phyloP scores from a whole-genome alignment of 1,140 invertebrate genomes.

The Pteromalus puparum region DNA sequence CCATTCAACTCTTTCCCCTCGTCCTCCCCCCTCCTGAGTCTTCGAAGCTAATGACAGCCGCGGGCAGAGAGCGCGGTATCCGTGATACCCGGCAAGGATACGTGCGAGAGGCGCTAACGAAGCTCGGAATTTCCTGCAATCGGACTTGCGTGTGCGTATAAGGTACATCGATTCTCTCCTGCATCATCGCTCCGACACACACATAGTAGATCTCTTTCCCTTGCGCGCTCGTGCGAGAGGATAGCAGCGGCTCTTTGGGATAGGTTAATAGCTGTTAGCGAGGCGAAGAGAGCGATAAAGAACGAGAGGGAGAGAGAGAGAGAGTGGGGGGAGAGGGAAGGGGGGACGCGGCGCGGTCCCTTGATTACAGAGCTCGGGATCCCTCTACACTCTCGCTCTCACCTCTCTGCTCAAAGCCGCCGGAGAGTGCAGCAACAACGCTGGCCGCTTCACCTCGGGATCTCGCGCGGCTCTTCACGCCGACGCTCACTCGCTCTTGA shows the following conservation, averaged over 20 bases:
- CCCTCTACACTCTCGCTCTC: constrained; percentile 72
- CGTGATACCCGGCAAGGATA: background rate
- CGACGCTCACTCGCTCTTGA: constrained; percentile 44
- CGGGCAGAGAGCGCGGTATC: background rate
- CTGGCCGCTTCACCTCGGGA: constrained; percentile 63
- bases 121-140: constrained; percentile 2
- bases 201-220: background rate
- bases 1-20: background rate
- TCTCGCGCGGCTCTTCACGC: constrained; percentile 70
- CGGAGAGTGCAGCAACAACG: constrained; percentile 57
- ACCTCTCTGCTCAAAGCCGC: constrained; percentile 58
- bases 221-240: background rate
- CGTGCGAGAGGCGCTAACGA: constrained; percentile 31
- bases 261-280: constrained; percentile 69
- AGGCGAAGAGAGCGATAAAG: constrained; percentile 41
- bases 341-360: constrained; percentile 60
- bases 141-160: constrained; percentile 33
- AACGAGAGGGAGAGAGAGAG: constrained; percentile 18
- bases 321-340: constrained; percentile 60
- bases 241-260: constrained; percentile 54
- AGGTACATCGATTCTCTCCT: constrained; percentile 44
- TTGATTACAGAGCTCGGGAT: constrained; percentile 74
- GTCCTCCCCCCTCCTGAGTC: background rate
- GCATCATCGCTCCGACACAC: constrained; percentile 4
- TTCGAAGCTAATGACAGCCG: constrained; percentile 13